These are phyloP conservation scores for Felis chaus DNA, from an alignment of 2,113 vertebrate species.

Conservation along the genomic window DNA sequence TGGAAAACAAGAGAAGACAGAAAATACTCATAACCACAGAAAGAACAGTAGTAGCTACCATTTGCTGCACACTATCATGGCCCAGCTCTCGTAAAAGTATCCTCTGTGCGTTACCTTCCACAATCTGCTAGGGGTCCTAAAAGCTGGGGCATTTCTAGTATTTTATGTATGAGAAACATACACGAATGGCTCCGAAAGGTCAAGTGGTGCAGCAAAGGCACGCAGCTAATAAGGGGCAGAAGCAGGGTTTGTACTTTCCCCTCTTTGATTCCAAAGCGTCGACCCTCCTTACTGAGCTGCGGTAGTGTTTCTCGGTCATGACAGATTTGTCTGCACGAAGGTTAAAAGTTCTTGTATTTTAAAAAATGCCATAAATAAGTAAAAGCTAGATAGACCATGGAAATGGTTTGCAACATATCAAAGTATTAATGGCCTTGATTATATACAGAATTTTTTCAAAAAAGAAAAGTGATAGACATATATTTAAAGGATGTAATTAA, in stretches of 20 bases:
- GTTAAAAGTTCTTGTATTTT: background rate
- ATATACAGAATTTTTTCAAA: background rate
- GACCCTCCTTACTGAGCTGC: background rate
- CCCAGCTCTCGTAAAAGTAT: background rate
- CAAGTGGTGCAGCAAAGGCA: background rate
- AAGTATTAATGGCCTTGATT: background rate
- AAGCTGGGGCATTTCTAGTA: background rate
- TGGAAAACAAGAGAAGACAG: background rate
- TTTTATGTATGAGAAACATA: background rate
- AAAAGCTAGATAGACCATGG: background rate
- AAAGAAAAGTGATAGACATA: background rate
- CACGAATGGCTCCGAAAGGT: background rate
- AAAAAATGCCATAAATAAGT: background rate
- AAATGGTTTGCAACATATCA: background rate
- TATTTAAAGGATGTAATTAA: background rate
- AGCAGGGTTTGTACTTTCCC: background rate
- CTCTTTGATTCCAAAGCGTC: background rate
- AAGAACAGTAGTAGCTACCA: background rate
- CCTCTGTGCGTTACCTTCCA: background rate
- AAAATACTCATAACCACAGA: background rate
- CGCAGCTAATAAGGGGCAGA: background rate
- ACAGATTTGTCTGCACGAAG: background rate
- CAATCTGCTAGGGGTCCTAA: background rate
- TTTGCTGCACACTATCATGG: rapidly evolving
- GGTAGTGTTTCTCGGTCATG: background rate